phyloP scores from a whole-genome alignment of 2,113 vertebrate species.

The Panthera uncia region DNA sequence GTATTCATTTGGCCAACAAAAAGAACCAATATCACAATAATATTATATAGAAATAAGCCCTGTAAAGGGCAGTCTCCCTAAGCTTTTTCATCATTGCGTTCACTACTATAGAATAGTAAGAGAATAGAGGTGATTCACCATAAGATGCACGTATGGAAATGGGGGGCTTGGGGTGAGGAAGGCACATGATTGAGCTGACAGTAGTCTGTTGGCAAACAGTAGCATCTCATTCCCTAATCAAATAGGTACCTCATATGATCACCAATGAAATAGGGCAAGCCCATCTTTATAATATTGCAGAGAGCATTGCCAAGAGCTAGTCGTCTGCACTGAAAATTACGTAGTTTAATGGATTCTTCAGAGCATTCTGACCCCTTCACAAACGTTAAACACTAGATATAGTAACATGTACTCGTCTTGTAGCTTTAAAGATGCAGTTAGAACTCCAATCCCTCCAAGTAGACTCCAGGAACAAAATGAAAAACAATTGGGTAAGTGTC shows the following conservation, averaged over 20 bases:
- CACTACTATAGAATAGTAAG: background rate
- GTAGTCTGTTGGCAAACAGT: background rate
- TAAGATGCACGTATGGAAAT: background rate
- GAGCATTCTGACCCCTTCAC: background rate
- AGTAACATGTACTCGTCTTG: background rate
- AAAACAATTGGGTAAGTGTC: background rate
- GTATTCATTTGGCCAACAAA: background rate
- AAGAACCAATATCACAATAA: background rate
- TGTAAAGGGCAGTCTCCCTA: background rate
- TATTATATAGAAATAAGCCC: background rate
- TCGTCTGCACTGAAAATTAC: background rate
- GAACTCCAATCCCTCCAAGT: background rate
- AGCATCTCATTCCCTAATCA: background rate
- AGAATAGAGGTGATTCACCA: background rate
- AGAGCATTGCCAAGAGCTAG: background rate
- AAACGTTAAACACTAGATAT: background rate
- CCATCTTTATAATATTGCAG: fast-evolving
- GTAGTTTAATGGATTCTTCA: background rate
- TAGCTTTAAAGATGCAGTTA: background rate
- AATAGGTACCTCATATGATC: fast-evolving
- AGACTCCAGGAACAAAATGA: background rate
- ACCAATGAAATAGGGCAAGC: background rate
- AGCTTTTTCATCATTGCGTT: background rate
- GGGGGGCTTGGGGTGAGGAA: background rate
- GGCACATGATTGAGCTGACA: background rate